Percentiles rank a stretch among this genome's conserved stretches.
These are phyloP conservation scores for Sminthurinus signatus DNA, from an alignment of 1,140 invertebrate genomes.

Conservation along the genomic window DNA sequence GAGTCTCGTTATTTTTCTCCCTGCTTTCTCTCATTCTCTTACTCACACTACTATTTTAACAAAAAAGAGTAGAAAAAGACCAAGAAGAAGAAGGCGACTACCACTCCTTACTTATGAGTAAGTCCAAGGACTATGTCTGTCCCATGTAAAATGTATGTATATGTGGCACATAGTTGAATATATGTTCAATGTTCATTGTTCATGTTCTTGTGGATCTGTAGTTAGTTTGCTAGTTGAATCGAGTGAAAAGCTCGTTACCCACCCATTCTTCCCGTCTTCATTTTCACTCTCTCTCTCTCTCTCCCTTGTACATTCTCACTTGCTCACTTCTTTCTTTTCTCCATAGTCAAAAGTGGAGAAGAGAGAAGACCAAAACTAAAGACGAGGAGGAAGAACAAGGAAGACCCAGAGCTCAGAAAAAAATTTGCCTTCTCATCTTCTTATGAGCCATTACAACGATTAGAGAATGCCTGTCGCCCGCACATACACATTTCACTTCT, in stretches of 20 bases:
- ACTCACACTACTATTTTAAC: background rate
- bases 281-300: too few relatives aligned
- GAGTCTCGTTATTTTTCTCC: too few relatives aligned
- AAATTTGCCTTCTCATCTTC: conserved; percentile 35
- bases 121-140: too few relatives aligned
- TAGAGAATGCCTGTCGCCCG: conserved; percentile 26
- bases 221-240: conserved; percentile 7
- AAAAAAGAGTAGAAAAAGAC: too few relatives aligned
- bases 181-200: too few relatives aligned
- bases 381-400: background rate
- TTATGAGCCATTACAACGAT: conserved; percentile 40
- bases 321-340: too few relatives aligned
- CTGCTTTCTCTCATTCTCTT: background rate
- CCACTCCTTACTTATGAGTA: too few relatives aligned
- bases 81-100: too few relatives aligned
- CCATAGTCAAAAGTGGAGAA: conserved; percentile 1
- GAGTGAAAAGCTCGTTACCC: conserved; percentile 15
- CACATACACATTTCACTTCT: conserved; percentile 3
- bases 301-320: background rate
- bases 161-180: background rate
- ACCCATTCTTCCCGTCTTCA: too few relatives aligned
- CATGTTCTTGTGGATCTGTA: too few relatives aligned
- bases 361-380: too few relatives aligned
- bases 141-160: background rate
- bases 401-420: too few relatives aligned